Percentiles rank a stretch among this genome's conserved stretches.
phyloP scores from a whole-genome alignment of 1,140 invertebrate genomes.

The Centruroides sculpturatus region DNA sequence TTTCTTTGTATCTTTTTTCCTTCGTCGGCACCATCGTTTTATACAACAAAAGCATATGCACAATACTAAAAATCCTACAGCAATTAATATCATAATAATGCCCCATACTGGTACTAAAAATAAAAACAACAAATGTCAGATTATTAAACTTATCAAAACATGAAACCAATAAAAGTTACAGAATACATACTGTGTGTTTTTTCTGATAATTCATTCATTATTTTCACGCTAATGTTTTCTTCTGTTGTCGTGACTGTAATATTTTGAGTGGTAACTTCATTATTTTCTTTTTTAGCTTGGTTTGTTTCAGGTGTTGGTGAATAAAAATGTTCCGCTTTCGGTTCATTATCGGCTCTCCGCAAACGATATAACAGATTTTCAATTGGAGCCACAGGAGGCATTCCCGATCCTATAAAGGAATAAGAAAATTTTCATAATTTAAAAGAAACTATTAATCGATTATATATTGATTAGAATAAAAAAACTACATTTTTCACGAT shows the following conservation, averaged over 20 bases:
- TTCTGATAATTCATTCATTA: slow-evolving; percentile 1
- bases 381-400: too few relatives aligned
- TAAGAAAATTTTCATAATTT: too few relatives aligned
- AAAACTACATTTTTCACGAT: too few relatives aligned
- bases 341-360: too few relatives aligned
- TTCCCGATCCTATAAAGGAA: too few relatives aligned
- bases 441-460: too few relatives aligned
- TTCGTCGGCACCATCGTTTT: slow-evolving; percentile 81
- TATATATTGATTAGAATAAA: too few relatives aligned
- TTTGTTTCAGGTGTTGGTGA: too few relatives aligned
- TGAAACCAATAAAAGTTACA: neutral
- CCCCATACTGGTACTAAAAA: slow-evolving; percentile 45
- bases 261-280: too few relatives aligned
- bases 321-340: too few relatives aligned
- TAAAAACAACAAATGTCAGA: neutral
- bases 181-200: slow-evolving; percentile 4
- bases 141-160: neutral
- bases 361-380: too few relatives aligned
- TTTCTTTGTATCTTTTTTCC: slow-evolving; percentile 91
- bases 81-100: slow-evolving; percentile 49
- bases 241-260: neutral
- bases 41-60: slow-evolving; percentile 87
- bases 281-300: too few relatives aligned
- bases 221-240: slow-evolving; percentile 1
- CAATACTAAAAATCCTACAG: slow-evolving; percentile 59